These are phyloP conservation scores for Dione vanillae DNA, from an alignment of 2,888 invertebrate species.

Conservation along the genomic window DNA sequence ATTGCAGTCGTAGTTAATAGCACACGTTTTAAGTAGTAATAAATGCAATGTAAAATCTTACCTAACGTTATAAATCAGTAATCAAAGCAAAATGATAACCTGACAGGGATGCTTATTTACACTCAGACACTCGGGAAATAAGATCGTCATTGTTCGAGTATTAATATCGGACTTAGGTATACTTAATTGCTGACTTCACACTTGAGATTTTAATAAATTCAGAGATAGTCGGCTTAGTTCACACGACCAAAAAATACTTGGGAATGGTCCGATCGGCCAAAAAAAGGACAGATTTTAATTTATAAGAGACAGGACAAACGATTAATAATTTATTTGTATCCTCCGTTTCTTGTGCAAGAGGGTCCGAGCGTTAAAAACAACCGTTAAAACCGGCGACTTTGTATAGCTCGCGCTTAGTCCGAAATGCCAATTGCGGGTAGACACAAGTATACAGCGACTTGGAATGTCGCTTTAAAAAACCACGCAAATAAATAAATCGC, in stretches of 20 bases:
- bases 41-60: background rate
- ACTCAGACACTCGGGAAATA: background rate
- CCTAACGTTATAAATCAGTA: background rate
- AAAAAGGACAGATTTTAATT: slow-evolving; percentile 83
- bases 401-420: slow-evolving; percentile 82
- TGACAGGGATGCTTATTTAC: slow-evolving; percentile 15
- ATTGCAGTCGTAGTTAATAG: background rate
- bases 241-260: slow-evolving; percentile 75
- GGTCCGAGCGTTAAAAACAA: slow-evolving; percentile 82
- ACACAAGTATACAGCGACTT: slow-evolving; percentile 83
- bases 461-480: slow-evolving; percentile 84
- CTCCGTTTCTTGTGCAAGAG: slow-evolving; percentile 78
- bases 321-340: slow-evolving; percentile 85
- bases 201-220: slow-evolving; percentile 82
- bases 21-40: background rate
- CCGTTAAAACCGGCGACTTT: slow-evolving; percentile 83
- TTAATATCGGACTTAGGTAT: slow-evolving; percentile 56
- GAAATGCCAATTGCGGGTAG: slow-evolving; percentile 84
- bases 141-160: slow-evolving; percentile 8
- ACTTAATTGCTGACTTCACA: slow-evolving; percentile 82
- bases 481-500: slow-evolving; percentile 83
- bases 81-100: slow-evolving; percentile 17
- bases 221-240: slow-evolving; percentile 77
- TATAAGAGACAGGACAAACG: slow-evolving; percentile 85
- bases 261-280: slow-evolving; percentile 67